Conservation (phyloP, 1,140 invertebrate genomes). For the Drosophila jambulina region DNA sequence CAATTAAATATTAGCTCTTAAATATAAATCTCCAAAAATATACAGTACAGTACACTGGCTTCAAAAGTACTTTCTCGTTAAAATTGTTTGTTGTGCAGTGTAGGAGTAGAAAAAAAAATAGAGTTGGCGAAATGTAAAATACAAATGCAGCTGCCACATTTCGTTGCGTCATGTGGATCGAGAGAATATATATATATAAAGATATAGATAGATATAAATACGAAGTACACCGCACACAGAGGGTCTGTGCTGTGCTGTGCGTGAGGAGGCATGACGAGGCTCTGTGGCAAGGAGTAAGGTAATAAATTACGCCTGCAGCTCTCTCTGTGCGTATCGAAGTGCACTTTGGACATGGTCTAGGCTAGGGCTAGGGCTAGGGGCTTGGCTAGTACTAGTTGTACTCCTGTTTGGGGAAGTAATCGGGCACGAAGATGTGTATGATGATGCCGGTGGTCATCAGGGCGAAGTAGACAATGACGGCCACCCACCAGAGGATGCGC, state of each 20-base stretch:
- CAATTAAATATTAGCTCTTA: slow-evolving; percentile 32
- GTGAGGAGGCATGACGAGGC: slow-evolving; percentile 3
- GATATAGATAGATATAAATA: slow-evolving; percentile 27
- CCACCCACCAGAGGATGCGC: slow-evolving; percentile 92
- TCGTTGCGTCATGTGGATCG: slow-evolving; percentile 40
- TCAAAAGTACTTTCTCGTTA: slow-evolving; percentile 18
- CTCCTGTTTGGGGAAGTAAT: slow-evolving; percentile 86
- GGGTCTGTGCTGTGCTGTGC: slow-evolving; percentile 5
- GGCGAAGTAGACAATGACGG: slow-evolving; percentile 90
- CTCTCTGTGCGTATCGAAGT: slow-evolving; percentile 29
- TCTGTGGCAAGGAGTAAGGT: slow-evolving; percentile 31
- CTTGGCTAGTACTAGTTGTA: slow-evolving; percentile 58
- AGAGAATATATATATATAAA: slow-evolving; percentile 18
- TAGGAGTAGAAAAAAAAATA: slow-evolving; percentile 20
- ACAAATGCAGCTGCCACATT: slow-evolving; percentile 33
- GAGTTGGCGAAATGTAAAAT: slow-evolving; percentile 22
- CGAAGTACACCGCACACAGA: slow-evolving; percentile 1
- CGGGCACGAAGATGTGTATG: slow-evolving; percentile 90
- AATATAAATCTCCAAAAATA: slow-evolving; percentile 42
- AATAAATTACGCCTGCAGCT: slow-evolving; percentile 34
- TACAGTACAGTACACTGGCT: slow-evolving; percentile 18
- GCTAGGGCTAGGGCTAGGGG: slow-evolving; percentile 36
- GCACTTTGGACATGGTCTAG: slow-evolving; percentile 48
- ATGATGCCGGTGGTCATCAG: slow-evolving; percentile 92
- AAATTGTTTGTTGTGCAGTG: slow-evolving; percentile 4